Evolutionary conservation across 2,797 vertebrate species (phyloP), one percentile per base, ranked within the genome.

Genomic region (Chelmon rostratus): DNA sequence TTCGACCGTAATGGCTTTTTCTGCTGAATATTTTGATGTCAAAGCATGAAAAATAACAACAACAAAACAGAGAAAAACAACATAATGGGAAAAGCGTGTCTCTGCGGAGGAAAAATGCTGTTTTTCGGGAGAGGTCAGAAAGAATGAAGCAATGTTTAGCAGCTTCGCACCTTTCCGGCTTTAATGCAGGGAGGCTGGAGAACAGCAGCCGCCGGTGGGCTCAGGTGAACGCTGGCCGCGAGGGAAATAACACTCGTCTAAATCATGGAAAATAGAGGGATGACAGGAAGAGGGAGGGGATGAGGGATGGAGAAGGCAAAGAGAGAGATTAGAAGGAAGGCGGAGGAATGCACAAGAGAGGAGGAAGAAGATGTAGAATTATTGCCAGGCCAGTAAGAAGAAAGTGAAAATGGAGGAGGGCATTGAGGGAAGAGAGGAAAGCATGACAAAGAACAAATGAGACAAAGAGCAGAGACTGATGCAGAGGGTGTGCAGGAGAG

Each of bases 171-270:
- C 73, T 58, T 78, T n/a, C 7, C 19, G 38, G 33, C 42, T 81
- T 71, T 76, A 74, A 80, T 73, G 40, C 47, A 31, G 9, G 6
- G 54, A 69, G 64, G 68, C 72, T 56, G 62, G 25, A 69, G 63
- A 75, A 67, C 54, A 76, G 61, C 64, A n/a, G 40, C 63, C n/a
- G 15, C 56, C 46, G 8, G 21, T 2, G 63, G 76, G 80, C 76
- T 87, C 80, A 68, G 81, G 85, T 81, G 84, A 86, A 49, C 19
- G 5, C 52, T 47, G 19, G 31, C 83, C 86, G 8, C 76, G 0
- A 25, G 86, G 84, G 78, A 86, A 89, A 90, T 85, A 86, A 88
- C 65, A 52, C 70, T 59, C 15, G 42, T 75, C 76, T 82, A 71
- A 79, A 84, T 84, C 70, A 81, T 6, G 46, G 77, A 61, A 53